Base-by-base conservation (phyloP, 2,888 invertebrate genomes). In the Nasonia oneida region DNA sequence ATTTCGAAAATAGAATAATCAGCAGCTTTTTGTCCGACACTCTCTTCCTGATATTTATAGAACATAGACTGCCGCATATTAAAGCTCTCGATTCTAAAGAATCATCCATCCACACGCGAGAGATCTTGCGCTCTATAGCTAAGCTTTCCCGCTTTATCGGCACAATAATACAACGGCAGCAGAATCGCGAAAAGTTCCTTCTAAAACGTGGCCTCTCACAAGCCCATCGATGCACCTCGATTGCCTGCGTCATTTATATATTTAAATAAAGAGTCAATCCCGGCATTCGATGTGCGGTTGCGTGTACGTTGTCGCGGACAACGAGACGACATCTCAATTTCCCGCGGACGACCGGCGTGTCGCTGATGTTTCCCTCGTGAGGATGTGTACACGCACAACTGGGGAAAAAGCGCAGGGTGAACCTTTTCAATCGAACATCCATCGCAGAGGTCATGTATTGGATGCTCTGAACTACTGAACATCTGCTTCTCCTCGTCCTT, bases 261-360 rank as follows among this genome's bases (percentile, higher is more conserved):
- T 64, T 15, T 64, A 10, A 23, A 64, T 2, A 29, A 29, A 47
- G 33, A 37, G 53, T 67, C 14, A 42, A 42, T 18, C 14, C 12
- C 39, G 53, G 33, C 14, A 39, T 64, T 75, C 64, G 64, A 81
- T 57, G 42, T 42, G 73, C 29, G 67, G 77, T 71, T 33, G 29
- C 64, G 37, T 67, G 37, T 47, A 47, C 39, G 37, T 39, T 78
- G 71, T 0, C 39, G n/a, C 42, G 29, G 77, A 71, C 83, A 70
- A 50, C 42, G 42, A 42, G 42, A 42, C 73, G 73, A 83, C 76
- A 61, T 73, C 61, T 83, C 71, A 83, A 78, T 77, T 73, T 83
- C 42, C n/a, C 39, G 37, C 6, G 39, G 8, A 67, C 42, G 67
- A 33, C 29, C 3, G 23, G 73, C 64, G n/a, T 50, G 47, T 10